Evolutionary conservation across 1,140 invertebrate genomes (phyloP).

Genomic region (Hestina assimilis): DNA sequence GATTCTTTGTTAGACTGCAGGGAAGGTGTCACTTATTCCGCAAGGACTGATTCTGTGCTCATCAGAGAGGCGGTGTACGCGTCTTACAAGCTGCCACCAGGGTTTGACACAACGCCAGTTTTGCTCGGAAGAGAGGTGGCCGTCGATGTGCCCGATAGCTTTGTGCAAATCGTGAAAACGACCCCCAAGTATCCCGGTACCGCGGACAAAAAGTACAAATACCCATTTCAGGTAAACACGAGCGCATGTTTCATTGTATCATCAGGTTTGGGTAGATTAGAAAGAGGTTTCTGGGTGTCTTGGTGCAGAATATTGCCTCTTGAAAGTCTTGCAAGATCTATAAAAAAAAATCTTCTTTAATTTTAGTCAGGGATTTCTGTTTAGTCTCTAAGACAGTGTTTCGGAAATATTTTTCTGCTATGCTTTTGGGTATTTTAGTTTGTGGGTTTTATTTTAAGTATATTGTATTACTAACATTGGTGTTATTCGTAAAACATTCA

Average conservation of each 20-base stretch:
- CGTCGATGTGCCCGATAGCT: slow-evolving; percentile 87
- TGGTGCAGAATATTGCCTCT: neutral
- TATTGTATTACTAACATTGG: too few relatives aligned
- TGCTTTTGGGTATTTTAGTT: too few relatives aligned
- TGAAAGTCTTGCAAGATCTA: neutral
- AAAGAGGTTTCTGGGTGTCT: slow-evolving; percentile 14
- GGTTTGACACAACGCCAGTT: slow-evolving; percentile 72
- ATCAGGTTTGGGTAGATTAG: slow-evolving; percentile 19
- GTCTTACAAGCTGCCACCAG: slow-evolving; percentile 63
- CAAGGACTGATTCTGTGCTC: slow-evolving; percentile 70
- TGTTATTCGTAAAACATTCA: too few relatives aligned
- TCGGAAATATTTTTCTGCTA: too few relatives aligned
- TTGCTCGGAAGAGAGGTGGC: slow-evolving; percentile 83
- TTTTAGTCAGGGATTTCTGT: neutral
- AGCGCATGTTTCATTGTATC: slow-evolving; percentile 44
- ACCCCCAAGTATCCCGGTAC: slow-evolving; percentile 86
- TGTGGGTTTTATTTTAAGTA: too few relatives aligned
- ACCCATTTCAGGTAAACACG: slow-evolving; percentile 71
- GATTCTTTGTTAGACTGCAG: slow-evolving; percentile 73
- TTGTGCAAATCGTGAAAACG: slow-evolving; percentile 85
- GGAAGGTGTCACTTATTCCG: slow-evolving; percentile 68
- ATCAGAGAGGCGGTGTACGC: slow-evolving; percentile 72
- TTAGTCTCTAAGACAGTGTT: too few relatives aligned
- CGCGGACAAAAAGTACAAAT: slow-evolving; percentile 72
- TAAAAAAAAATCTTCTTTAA: too few relatives aligned